Percentiles rank a stretch among this genome's conserved stretches.
phyloP scores from a whole-genome alignment of 2,797 vertebrate species.

The Amphiprion clarkii region DNA sequence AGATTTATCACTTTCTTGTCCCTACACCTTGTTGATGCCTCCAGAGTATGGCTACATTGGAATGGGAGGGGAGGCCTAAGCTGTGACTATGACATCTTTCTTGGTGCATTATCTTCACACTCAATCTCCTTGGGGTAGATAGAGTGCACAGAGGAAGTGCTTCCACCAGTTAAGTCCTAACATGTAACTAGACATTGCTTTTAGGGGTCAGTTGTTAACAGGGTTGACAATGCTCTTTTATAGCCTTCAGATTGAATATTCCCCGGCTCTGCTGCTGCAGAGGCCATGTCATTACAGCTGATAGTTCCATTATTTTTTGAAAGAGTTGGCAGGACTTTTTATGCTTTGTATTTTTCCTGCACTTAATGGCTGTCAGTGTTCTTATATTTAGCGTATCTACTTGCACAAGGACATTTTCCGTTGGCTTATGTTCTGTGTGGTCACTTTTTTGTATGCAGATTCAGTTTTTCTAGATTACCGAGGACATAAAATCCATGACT shows the following conservation, averaged over 20 bases:
- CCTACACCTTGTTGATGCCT: slow-evolving; percentile 85
- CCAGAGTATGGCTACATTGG: slow-evolving; percentile 77
- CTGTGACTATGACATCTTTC: slow-evolving; percentile 88
- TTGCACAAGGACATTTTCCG: slow-evolving; percentile 58
- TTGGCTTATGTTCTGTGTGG: slow-evolving; percentile 16
- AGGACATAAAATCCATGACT: slow-evolving; percentile 32
- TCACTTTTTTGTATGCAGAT: slow-evolving; percentile 21
- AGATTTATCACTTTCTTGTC: slow-evolving; percentile 85
- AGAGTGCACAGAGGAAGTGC: slow-evolving; percentile 80
- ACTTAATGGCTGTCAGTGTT: slow-evolving; percentile 69
- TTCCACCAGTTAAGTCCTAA: slow-evolving; percentile 81
- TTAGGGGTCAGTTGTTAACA: slow-evolving; percentile 86
- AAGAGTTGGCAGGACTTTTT: slow-evolving; percentile 78
- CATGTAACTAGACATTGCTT: slow-evolving; percentile 88
- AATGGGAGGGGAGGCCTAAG: slow-evolving; percentile 75
- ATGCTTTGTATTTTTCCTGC: slow-evolving; percentile 68
- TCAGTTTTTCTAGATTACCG: slow-evolving; percentile 7
- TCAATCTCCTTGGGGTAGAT: slow-evolving; percentile 84
- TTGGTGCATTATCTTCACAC: slow-evolving; percentile 87
- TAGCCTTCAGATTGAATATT: slow-evolving; percentile 87
- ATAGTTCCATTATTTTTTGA: slow-evolving; percentile 81
- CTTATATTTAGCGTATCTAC: slow-evolving; percentile 50
- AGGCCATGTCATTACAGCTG: slow-evolving; percentile 83
- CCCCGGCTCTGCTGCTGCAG: slow-evolving; percentile 72
- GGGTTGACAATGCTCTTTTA: slow-evolving; percentile 86